A percentile compares a stretch with the other conserved stretches of the same genome.
phyloP scores from a whole-genome alignment of 2,797 vertebrate species.

The Oryzias dopingdopingensis region DNA sequence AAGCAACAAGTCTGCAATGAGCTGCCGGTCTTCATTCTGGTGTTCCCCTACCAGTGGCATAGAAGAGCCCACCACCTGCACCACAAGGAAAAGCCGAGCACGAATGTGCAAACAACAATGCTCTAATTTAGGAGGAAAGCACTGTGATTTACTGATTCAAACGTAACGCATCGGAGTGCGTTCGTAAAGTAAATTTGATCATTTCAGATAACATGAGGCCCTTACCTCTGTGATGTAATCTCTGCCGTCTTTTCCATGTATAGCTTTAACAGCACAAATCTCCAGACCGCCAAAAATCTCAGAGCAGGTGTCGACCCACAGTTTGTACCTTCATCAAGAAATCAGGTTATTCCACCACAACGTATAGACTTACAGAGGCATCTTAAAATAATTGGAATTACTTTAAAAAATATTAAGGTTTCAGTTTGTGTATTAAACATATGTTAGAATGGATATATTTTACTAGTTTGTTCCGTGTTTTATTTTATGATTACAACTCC shows the following conservation, averaged over 20 bases:
- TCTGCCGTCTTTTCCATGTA: constrained; percentile 95
- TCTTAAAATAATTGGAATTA: too few species aligned
- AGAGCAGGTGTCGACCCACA: constrained; percentile 95
- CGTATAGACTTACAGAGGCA: background rate
- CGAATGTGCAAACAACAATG: too few species aligned
- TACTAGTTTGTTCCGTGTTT: too few species aligned
- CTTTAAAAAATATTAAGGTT: too few species aligned
- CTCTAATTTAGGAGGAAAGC: too few species aligned
- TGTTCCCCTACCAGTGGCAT: constrained; percentile 95
- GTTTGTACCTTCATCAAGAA: constrained; percentile 84
- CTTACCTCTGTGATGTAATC: constrained; percentile 98
- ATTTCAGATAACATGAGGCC: background rate
- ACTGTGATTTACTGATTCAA: background rate
- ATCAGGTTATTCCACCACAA: background rate
- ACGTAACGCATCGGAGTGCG: too few species aligned
- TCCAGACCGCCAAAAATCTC: constrained; percentile 95
- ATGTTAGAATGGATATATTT: too few species aligned
- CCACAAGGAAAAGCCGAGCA: background rate
- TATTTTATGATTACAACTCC: too few species aligned
- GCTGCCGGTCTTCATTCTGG: constrained; percentile 91
- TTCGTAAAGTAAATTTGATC: background rate
- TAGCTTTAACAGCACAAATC: constrained; percentile 96
- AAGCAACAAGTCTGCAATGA: constrained; percentile 88
- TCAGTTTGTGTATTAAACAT: too few species aligned
- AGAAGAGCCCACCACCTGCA: constrained; percentile 91